Percentiles rank a stretch among this genome's conserved stretches.
Conservation (phyloP, 2,888 invertebrate species). For the Vanessa cardui region DNA sequence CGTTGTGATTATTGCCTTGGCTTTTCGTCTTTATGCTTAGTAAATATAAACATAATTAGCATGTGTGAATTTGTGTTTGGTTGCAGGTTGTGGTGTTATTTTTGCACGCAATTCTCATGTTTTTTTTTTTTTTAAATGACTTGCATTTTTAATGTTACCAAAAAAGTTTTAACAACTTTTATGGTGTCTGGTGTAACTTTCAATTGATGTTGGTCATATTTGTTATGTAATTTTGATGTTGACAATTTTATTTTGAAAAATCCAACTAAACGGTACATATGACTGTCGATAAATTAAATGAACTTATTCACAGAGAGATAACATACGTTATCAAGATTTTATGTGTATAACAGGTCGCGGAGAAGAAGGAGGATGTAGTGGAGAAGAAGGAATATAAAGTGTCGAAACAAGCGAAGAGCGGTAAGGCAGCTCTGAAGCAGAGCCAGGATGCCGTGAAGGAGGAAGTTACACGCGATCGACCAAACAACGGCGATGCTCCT, state of each 20-base stretch:
- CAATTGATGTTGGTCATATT: neutral
- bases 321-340: neutral
- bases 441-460: conserved; percentile 59
- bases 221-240: neutral
- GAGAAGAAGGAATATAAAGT: conserved; percentile 59
- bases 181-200: neutral
- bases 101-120: too few relatives aligned
- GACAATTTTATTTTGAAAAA: too few relatives aligned
- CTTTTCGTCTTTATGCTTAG: too few relatives aligned
- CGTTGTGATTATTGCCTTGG: too few relatives aligned
- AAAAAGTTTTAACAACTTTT: neutral
- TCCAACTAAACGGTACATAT: too few relatives aligned
- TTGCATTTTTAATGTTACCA: too few relatives aligned
- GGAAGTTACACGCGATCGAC: conserved; percentile 58
- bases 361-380: conserved; percentile 66
- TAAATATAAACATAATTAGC: too few relatives aligned
- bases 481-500: conserved; percentile 59
- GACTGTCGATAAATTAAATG: too few relatives aligned
- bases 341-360: conserved; percentile 48
- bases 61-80: too few relatives aligned
- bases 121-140: too few relatives aligned
- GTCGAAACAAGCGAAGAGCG: conserved; percentile 55
- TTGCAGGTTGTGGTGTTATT: too few relatives aligned
- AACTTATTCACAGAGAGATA: too few relatives aligned
- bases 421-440: conserved; percentile 49